Evolutionary conservation across 2,888 invertebrate species (phyloP), one percentile per base, ranked within the genome.

Genomic region (Drosophila hawaiiensis): DNA sequence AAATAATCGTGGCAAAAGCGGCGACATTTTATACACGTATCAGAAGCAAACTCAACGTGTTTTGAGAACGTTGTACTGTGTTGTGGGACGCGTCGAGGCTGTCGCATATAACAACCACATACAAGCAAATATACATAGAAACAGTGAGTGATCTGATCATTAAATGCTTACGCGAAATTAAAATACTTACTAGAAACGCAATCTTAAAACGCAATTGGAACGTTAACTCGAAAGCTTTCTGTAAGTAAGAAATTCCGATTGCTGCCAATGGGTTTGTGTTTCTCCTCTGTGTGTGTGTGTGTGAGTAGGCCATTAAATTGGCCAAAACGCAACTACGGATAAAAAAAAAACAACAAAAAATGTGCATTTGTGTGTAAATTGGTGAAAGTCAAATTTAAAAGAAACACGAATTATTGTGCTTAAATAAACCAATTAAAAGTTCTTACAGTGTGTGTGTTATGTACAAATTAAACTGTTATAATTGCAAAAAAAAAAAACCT

Each of bases 1-100:
- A 82, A 86, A 83, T 81, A 79, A 74, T 83, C 85, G 83, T 83
- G 83, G 85, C 85, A 85, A 76, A 78, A 82, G 73, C 75, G 59
- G 79, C 78, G 68, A 79, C 65, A 72, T 64, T 79, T 78, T 72
- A 63, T 72, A 76, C 66, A 78, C 78, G 78, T 78, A 79, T 79
- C 78, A 78, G 78, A 78, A 78, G 76, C 76, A 76, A 78, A 78
- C 79, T 72, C 78, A 78, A 85, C 83, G 86, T 82, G 80, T 78
- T 75, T 82, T 80, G 81, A 83, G 81, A 84, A 81, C 84, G 84
- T 82, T 72, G 78, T 73, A 43, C 56, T 53, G 31, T 47, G 22
- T 56, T 55, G 22, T 31, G 31, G 50, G 29, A 64, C 73, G 81
- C 78, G 80, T 80, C 68, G 72, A 61, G 66, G 35, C 56, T 53